phyloP scores from a whole-genome alignment of 1,140 invertebrate species.

The Drosophila varians region DNA sequence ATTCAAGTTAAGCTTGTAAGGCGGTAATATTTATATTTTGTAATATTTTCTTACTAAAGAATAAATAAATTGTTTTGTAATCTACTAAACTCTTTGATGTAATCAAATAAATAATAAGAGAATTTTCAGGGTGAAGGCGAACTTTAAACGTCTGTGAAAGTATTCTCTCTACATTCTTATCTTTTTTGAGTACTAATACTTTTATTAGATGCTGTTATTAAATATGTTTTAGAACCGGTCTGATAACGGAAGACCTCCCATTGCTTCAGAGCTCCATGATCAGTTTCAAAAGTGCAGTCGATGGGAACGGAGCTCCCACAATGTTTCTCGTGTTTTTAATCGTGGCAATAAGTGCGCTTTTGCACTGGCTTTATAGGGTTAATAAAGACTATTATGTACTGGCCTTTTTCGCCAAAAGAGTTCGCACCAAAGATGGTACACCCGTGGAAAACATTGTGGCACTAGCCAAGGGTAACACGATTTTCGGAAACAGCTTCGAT shows the following conservation, averaged over 20 bases:
- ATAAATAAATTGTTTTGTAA: neutral
- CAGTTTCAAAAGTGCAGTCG: neutral
- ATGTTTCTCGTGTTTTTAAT: slow-evolving; percentile 24
- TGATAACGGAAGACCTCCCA: too few relatives aligned
- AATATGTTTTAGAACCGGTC: neutral
- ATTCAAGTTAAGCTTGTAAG: slow-evolving; percentile 62
- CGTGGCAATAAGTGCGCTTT: slow-evolving; percentile 17
- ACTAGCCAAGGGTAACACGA: slow-evolving; percentile 35
- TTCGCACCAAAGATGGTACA: slow-evolving; percentile 38
- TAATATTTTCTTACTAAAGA: neutral
- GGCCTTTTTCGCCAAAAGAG: slow-evolving; percentile 42
- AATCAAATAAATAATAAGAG: neutral
- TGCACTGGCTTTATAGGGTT: slow-evolving; percentile 47
- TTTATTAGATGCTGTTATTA: neutral
- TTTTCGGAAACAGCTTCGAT: slow-evolving; percentile 52
- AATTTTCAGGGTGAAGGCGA: neutral
- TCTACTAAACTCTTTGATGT: neutral
- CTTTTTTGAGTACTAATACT: neutral
- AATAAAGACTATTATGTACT: slow-evolving; percentile 55
- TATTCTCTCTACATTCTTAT: neutral
- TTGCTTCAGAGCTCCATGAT: neutral
- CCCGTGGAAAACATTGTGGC: slow-evolving; percentile 46
- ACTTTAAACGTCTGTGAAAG: neutral
- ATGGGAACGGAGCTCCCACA: neutral
- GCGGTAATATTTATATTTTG: slow-evolving; percentile 15